These are phyloP conservation scores for Anabas testudineus DNA, from an alignment of 2,797 vertebrate species.

Conservation along the genomic window DNA sequence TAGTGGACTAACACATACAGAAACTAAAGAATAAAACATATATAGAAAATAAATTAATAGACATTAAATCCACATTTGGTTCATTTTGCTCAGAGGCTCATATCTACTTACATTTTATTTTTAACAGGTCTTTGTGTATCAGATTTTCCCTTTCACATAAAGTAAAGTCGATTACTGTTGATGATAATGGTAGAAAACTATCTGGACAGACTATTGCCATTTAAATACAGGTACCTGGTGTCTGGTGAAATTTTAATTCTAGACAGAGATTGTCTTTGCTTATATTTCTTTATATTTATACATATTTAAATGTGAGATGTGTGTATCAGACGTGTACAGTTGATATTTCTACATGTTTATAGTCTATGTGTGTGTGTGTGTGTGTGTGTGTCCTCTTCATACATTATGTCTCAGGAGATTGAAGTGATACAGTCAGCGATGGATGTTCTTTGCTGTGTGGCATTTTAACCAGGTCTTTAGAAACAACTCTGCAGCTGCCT, in stretches of 20 bases:
- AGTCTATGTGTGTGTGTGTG: constrained; percentile 25
- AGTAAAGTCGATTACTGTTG: constrained; percentile 45
- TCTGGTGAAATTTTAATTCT: constrained; percentile 24
- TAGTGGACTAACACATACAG: too few species aligned
- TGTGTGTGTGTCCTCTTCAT: constrained; percentile 21
- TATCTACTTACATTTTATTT: constrained; percentile 11
- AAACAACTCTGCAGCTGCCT: constrained; percentile 82
- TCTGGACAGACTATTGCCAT: constrained; percentile 57
- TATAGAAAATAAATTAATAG: too few species aligned
- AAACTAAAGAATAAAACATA: too few species aligned
- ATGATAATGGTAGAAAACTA: constrained; percentile 51
- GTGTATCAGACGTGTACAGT: constrained; percentile 1
- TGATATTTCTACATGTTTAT: constrained; percentile 23
- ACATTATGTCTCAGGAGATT: constrained; percentile 36
- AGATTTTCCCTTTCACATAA: constrained; percentile 45
- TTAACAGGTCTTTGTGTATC: constrained; percentile 14
- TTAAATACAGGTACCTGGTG: constrained; percentile 53
- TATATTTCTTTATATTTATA: constrained; percentile 22
- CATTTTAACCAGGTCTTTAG: constrained; percentile 82
- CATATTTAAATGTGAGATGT: constrained; percentile 12
- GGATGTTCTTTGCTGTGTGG: constrained; percentile 73
- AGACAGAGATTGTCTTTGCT: constrained; percentile 40
- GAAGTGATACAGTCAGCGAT: constrained; percentile 65
- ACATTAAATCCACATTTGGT: too few species aligned
- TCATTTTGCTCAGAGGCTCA: neutral